Evolutionary conservation across 2,113 vertebrate species (phyloP).

Genomic region (Stegostoma tigrinum): DNA sequence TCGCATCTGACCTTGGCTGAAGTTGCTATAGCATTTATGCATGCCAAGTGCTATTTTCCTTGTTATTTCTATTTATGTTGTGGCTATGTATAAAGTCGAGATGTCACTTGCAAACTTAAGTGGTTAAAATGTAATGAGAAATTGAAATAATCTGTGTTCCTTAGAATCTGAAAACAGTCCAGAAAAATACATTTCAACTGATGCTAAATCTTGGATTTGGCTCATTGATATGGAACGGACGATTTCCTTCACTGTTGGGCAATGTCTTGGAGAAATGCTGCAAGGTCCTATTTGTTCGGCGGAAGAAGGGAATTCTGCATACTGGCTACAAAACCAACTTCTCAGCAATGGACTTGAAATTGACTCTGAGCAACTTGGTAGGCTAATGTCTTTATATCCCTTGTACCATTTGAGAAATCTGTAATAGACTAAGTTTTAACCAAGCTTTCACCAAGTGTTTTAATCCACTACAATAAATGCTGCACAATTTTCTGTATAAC

Average conservation of each 20-base stretch:
- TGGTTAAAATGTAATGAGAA: not conserved
- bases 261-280: slow-evolving; percentile 65
- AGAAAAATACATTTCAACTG: slow-evolving; percentile 28
- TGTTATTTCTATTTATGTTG: not conserved
- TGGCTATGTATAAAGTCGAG: not conserved
- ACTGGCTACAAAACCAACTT: slow-evolving; percentile 63
- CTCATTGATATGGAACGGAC: slow-evolving; percentile 65
- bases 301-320: slow-evolving; percentile 58
- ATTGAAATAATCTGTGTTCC: not conserved
- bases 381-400: not conserved
- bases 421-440: not conserved
- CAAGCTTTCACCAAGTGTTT: not conserved
- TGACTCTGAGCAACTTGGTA: slow-evolving; percentile 64
- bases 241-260: slow-evolving; percentile 59
- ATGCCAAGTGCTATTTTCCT: not conserved
- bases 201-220: slow-evolving; percentile 58
- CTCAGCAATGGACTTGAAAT: slow-evolving; percentile 67
- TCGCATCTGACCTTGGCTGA: not conserved
- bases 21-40: not conserved
- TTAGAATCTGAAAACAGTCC: slow-evolving; percentile 51
- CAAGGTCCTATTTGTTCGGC: slow-evolving; percentile 56
- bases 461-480: not conserved
- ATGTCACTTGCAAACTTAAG: not conserved
- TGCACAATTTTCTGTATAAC: not conserved
- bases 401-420: not conserved